phyloP scores from a whole-genome alignment of 1,140 invertebrate species.

The Drosophila quadrilineata region DNA sequence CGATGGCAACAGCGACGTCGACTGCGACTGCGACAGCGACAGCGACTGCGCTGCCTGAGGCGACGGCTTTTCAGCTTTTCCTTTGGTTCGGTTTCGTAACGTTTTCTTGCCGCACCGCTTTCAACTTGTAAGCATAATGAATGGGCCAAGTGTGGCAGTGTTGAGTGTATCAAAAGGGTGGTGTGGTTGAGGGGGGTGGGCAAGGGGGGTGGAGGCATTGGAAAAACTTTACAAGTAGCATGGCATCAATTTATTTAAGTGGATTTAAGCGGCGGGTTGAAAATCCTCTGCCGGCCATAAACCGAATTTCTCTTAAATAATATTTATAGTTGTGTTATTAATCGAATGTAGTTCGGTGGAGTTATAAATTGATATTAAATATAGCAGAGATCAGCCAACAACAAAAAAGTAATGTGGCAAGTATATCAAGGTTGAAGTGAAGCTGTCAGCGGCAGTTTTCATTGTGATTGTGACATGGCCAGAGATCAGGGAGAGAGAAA shows the following conservation, averaged over 20 bases:
- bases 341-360: not conserved
- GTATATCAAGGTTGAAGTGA: not conserved
- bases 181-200: not conserved
- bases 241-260: slow-evolving; percentile 77
- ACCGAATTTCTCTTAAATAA: not conserved
- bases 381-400: too few relatives aligned
- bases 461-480: slow-evolving; percentile 1
- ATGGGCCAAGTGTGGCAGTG: too few relatives aligned
- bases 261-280: slow-evolving; percentile 48
- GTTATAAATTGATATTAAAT: too few relatives aligned
- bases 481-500: too few relatives aligned
- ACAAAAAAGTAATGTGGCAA: not conserved
- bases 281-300: slow-evolving; percentile 7
- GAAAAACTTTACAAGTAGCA: slow-evolving; percentile 55
- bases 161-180: not conserved
- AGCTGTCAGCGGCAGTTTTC: not conserved
- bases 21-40: slow-evolving; percentile 11
- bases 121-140: slow-evolving; percentile 55
- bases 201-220: not conserved
- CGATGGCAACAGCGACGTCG: slow-evolving; percentile 20
- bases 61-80: slow-evolving; percentile 39
- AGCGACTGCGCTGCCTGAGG: slow-evolving; percentile 14
- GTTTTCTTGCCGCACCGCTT: slow-evolving; percentile 18
- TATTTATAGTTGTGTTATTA: not conserved
- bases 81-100: slow-evolving; percentile 11